Conservation (phyloP, 1,140 invertebrate species). For the Odontomachus brunneus region DNA sequence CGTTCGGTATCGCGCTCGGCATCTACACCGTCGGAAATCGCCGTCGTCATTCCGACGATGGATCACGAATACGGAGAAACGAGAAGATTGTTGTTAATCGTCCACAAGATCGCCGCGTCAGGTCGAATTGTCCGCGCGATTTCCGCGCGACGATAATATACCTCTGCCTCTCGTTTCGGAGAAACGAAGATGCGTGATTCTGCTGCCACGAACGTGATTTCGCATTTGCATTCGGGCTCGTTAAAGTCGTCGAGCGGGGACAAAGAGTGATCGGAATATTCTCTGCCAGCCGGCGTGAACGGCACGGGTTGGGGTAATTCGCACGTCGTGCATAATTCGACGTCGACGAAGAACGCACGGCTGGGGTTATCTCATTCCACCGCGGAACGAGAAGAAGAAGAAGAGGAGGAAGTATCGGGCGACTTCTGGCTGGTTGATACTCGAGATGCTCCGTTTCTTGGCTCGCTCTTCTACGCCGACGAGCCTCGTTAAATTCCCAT, state of each 20-base stretch:
- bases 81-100: constrained; percentile 2
- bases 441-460: constrained; percentile 62
- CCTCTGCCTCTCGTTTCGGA: not conserved
- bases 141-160: not conserved
- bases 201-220: no score
- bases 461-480: constrained; percentile 66
- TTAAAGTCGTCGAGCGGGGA: not conserved
- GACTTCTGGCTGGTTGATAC: constrained; percentile 47
- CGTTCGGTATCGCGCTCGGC: constrained; percentile 18
- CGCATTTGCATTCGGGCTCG: not conserved
- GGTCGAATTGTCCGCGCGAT: not conserved
- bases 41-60: not conserved
- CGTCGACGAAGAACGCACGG: constrained; percentile 1
- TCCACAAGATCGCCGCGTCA: not conserved
- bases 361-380: not conserved
- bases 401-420: constrained; percentile 22
- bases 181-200: no score
- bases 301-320: no score
- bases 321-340: constrained; percentile 23
- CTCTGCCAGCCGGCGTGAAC: not conserved
- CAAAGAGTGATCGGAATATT: no score
- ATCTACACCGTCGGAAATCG: constrained; percentile 13
- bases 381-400: constrained; percentile 8
- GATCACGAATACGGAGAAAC: not conserved
- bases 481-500: constrained; percentile 70